Percentiles rank a stretch among this genome's conserved stretches.
These are phyloP conservation scores for Tichodroma muraria DNA, from an alignment of 2,113 vertebrate genomes.

Conservation along the genomic window DNA sequence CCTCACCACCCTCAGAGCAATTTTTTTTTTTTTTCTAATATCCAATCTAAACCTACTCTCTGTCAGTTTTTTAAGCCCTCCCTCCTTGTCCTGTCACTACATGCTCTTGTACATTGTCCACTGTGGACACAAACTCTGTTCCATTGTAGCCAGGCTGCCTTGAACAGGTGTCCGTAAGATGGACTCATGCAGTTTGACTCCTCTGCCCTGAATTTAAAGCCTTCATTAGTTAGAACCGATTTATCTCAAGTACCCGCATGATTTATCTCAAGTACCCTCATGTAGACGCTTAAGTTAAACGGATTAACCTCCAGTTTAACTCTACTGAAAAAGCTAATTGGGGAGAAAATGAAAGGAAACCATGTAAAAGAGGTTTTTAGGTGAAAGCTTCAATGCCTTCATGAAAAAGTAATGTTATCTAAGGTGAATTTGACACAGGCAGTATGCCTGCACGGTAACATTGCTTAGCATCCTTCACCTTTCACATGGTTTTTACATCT, in stretches of 20 bases:
- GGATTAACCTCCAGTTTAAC: neutral
- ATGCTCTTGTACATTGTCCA: neutral
- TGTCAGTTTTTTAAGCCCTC: neutral
- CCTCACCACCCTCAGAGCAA: neutral
- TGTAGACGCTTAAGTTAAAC: neutral
- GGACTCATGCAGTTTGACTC: neutral
- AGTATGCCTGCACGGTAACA: neutral
- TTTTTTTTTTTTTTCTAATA: neutral
- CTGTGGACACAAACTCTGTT: neutral
- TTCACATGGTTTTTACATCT: neutral
- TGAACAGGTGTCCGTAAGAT: neutral
- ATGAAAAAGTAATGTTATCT: neutral
- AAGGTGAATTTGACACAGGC: neutral
- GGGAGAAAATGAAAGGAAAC: neutral
- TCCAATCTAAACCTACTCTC: neutral
- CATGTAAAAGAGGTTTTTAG: neutral
- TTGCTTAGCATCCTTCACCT: neutral
- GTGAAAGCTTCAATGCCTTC: neutral
- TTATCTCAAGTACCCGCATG: neutral
- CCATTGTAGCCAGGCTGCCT: neutral
- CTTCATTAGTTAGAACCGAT: neutral
- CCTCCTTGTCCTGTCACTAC: neutral
- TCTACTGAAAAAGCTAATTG: neutral
- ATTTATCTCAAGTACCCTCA: neutral
- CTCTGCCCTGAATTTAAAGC: neutral